Evolutionary conservation across 2,113 vertebrate species (phyloP).

Genomic region (Sterrhoptilus dennistouni): DNA sequence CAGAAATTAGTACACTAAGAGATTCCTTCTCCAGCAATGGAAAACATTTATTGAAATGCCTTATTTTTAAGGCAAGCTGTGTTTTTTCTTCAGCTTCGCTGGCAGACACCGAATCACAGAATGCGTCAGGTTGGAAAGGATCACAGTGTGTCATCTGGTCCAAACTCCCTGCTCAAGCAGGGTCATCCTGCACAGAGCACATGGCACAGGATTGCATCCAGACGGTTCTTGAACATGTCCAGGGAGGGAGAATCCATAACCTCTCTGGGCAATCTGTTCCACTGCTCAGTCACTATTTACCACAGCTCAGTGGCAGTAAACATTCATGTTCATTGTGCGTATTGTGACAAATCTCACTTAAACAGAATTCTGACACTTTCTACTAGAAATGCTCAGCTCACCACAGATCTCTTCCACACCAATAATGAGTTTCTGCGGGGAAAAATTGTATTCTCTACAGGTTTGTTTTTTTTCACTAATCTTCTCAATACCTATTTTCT

Average conservation of each 20-base stretch:
- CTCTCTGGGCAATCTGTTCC: background rate
- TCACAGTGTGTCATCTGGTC: background rate
- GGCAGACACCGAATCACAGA: background rate
- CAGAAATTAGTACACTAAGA: background rate
- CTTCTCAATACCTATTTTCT: constrained; percentile 42
- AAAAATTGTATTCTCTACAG: constrained; percentile 18
- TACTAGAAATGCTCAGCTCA: background rate
- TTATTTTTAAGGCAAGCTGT: background rate
- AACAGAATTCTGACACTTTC: background rate
- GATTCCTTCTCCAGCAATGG: background rate
- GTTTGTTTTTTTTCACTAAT: constrained; percentile 48
- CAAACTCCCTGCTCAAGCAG: background rate
- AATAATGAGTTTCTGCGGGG: constrained; percentile 35
- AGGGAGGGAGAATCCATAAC: background rate
- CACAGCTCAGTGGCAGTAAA: background rate
- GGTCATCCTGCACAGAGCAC: background rate
- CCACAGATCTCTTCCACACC: background rate
- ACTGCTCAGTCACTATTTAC: background rate
- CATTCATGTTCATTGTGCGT: background rate
- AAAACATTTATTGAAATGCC: background rate
- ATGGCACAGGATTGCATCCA: background rate
- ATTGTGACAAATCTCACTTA: constrained; percentile 20
- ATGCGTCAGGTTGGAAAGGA: background rate
- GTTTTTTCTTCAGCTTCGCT: background rate
- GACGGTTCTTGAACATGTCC: background rate